phyloP scores from a whole-genome alignment of 2,797 vertebrate species.

The Meda fulgida region DNA sequence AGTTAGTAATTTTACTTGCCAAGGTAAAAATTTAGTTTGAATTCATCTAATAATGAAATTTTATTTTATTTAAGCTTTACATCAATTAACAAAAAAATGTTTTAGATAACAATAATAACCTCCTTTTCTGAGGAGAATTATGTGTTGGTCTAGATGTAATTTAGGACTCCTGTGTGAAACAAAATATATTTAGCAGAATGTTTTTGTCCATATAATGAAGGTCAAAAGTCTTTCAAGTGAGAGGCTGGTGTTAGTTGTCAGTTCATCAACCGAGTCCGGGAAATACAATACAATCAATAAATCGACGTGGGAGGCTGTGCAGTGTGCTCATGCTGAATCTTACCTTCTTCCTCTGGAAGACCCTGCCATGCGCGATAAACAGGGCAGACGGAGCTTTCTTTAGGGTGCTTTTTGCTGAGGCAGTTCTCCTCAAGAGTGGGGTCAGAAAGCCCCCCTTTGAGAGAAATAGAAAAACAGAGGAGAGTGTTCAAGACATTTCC shows the following conservation, averaged over 20 bases:
- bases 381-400: slow-evolving; percentile 72
- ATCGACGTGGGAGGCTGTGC: background rate
- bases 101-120: background rate
- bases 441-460: slow-evolving; percentile 74
- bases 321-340: background rate
- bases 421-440: slow-evolving; percentile 79
- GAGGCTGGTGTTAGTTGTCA: background rate
- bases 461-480: background rate
- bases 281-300: slow-evolving; percentile 3
- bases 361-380: slow-evolving; percentile 73
- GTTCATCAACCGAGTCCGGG: background rate
- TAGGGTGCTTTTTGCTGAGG: slow-evolving; percentile 77
- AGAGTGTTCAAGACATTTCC: background rate
- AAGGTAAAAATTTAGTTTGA: background rate
- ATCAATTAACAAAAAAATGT: background rate
- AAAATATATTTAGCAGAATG: background rate
- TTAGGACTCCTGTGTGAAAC: background rate
- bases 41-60: background rate
- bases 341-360: slow-evolving; percentile 82
- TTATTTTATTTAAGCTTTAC: background rate
- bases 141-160: background rate
- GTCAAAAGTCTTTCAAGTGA: background rate
- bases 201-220: background rate
- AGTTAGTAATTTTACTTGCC: background rate
- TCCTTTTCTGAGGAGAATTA: background rate